A percentile compares a stretch with the other conserved stretches of the same genome.
Conservation (phyloP, 2,797 vertebrate species). For the Naso thynnoides region DNA sequence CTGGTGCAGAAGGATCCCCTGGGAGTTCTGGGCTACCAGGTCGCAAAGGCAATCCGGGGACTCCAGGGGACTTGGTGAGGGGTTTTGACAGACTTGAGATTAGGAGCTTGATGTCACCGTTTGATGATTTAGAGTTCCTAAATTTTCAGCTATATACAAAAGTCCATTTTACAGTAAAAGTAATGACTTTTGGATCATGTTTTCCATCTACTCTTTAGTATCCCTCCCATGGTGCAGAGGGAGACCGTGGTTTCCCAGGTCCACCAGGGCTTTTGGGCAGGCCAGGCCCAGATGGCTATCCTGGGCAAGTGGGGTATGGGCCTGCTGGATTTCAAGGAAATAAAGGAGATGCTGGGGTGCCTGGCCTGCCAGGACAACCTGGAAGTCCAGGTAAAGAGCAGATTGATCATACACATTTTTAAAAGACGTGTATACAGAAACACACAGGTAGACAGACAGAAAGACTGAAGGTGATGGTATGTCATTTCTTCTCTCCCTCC, state of each 20-base stretch:
- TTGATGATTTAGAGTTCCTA: slow-evolving; percentile 5
- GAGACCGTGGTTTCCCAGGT: slow-evolving; percentile 68
- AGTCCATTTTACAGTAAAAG: neutral
- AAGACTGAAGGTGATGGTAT: neutral
- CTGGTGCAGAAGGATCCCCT: slow-evolving; percentile 55
- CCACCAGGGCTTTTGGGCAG: slow-evolving; percentile 64
- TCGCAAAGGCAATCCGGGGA: slow-evolving; percentile 69
- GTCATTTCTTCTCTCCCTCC: neutral
- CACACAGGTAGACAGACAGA: neutral
- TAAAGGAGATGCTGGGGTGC: slow-evolving; percentile 72
- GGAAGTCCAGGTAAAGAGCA: slow-evolving; percentile 74
- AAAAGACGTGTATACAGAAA: neutral
- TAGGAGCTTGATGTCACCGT: neutral
- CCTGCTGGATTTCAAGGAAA: slow-evolving; percentile 62
- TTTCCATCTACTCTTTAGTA: slow-evolving; percentile 46
- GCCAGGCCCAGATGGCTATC: slow-evolving; percentile 64
- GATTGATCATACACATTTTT: neutral
- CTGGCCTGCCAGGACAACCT: slow-evolving; percentile 73
- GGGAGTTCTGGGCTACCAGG: slow-evolving; percentile 70
- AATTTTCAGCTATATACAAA: neutral
- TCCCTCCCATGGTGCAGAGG: slow-evolving; percentile 10
- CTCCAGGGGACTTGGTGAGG: slow-evolving; percentile 72
- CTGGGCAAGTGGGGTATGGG: slow-evolving; percentile 68
- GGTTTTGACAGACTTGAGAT: neutral
- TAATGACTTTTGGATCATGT: neutral